phyloP scores from a whole-genome alignment of 1,140 invertebrate genomes.

The Polyergus mexicanus region DNA sequence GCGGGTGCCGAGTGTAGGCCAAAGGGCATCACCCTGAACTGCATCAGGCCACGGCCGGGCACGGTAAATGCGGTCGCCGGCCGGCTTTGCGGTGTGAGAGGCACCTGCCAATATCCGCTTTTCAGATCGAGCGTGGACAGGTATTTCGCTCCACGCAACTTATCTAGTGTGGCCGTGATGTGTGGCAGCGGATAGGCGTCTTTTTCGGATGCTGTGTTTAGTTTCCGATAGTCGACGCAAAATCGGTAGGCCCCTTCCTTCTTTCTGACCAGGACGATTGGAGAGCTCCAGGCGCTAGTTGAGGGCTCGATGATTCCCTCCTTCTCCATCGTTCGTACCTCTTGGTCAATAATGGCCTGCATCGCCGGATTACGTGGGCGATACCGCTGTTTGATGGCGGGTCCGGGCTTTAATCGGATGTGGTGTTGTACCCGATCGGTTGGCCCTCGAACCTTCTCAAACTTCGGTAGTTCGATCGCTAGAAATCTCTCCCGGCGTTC shows the following conservation, averaged over 20 bases:
- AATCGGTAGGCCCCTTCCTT: not conserved
- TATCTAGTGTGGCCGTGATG: not conserved
- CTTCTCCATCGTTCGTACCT: too few relatives aligned
- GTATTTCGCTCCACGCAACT: not conserved
- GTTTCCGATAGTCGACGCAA: not conserved
- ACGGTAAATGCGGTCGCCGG: not conserved
- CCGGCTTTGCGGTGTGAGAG: not conserved
- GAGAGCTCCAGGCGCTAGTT: not conserved
- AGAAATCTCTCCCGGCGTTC: fast-evolving
- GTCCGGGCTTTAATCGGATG: not conserved
- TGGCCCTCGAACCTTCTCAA: too few relatives aligned
- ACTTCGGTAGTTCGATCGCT: too few relatives aligned
- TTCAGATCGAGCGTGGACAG: not conserved
- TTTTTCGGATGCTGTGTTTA: not conserved
- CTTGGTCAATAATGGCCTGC: too few relatives aligned
- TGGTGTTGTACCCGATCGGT: not conserved
- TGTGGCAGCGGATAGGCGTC: not conserved
- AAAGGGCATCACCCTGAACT: not conserved
- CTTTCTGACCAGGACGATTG: not conserved
- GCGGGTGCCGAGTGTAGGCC: not conserved
- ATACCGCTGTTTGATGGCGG: not conserved
- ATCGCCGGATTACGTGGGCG: too few relatives aligned
- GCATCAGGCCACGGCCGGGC: not conserved
- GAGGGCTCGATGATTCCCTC: too few relatives aligned
- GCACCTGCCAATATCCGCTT: not conserved